A percentile compares a stretch with the other conserved stretches of the same genome.
Evolutionary conservation across 2,113 vertebrate genomes (phyloP).

Genomic region (Cynoglossus semilaevis): DNA sequence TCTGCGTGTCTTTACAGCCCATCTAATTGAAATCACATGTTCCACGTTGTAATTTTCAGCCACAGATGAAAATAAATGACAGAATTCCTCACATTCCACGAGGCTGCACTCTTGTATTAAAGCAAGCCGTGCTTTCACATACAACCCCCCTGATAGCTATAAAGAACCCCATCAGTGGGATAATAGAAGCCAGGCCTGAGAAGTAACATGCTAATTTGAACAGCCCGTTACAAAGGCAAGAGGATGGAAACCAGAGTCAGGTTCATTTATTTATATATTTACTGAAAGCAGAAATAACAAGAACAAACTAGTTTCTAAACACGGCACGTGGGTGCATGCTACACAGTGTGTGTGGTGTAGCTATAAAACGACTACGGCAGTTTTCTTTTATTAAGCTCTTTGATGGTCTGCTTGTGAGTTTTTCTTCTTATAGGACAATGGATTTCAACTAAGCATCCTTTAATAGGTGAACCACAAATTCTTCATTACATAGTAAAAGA

Average conservation of each 20-base stretch:
- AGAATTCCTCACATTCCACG: slow-evolving; percentile 67
- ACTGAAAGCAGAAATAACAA: slow-evolving; percentile 20
- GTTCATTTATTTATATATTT: slow-evolving; percentile 29
- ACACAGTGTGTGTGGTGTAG: slow-evolving; percentile 16
- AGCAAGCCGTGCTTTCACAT: slow-evolving; percentile 56
- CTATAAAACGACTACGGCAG: neutral
- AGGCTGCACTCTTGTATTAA: slow-evolving; percentile 63
- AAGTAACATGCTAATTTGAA: slow-evolving; percentile 61
- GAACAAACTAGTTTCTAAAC: slow-evolving; percentile 1
- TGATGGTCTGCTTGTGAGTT: neutral
- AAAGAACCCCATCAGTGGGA: slow-evolving; percentile 54
- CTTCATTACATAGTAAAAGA: neutral
- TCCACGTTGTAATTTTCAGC: slow-evolving; percentile 58
- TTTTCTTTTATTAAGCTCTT: neutral
- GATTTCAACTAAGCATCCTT: neutral
- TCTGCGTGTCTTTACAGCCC: slow-evolving; percentile 52
- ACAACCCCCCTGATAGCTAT: slow-evolving; percentile 64
- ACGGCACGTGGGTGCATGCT: slow-evolving; percentile 22
- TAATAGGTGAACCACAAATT: slow-evolving; percentile 4
- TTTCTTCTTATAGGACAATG: neutral
- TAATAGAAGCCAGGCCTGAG: slow-evolving; percentile 70
- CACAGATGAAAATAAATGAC: slow-evolving; percentile 65
- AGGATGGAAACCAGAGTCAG: slow-evolving; percentile 18
- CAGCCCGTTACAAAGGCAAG: slow-evolving; percentile 50
- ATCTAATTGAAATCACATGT: slow-evolving; percentile 66